Evolutionary conservation across 2,797 vertebrate genomes (phyloP).

Genomic region (Oryzias dopingdopingensis): DNA sequence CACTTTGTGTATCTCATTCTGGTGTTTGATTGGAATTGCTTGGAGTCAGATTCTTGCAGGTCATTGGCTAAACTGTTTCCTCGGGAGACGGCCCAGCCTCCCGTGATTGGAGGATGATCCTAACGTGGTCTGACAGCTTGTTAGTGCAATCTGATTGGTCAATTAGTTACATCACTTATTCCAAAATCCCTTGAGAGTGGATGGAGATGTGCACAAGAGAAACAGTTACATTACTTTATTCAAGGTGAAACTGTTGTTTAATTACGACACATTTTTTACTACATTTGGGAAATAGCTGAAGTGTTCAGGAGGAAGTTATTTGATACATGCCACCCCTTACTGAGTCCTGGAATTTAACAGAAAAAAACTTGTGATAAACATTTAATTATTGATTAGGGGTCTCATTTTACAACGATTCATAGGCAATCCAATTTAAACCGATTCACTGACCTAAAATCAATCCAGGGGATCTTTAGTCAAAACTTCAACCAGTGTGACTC

Average conservation of each 20-base stretch:
- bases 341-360: constrained; percentile 57
- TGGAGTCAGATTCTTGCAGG: constrained; percentile 68
- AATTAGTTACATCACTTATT: constrained; percentile 73
- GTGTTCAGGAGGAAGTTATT: constrained; percentile 61
- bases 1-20: constrained; percentile 44
- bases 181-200: constrained; percentile 43
- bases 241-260: too few relatives aligned
- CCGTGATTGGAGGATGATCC: constrained; percentile 68
- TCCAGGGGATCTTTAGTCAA: too few relatives aligned
- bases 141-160: constrained; percentile 80
- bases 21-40: constrained; percentile 55
- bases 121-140: constrained; percentile 72
- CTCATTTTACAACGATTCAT: too few relatives aligned
- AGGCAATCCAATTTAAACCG: too few relatives aligned
- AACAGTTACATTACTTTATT: too few relatives aligned
- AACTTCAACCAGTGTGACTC: too few relatives aligned
- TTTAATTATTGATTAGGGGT: too few relatives aligned
- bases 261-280: constrained; percentile 2
- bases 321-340: constrained; percentile 68
- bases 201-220: not conserved
- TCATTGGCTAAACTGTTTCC: constrained; percentile 78
- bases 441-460: too few relatives aligned
- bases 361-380: too few relatives aligned
- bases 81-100: constrained; percentile 67
- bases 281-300: constrained; percentile 7